These are phyloP conservation scores for Zingel zingel DNA, from an alignment of 2,113 vertebrate species.

Conservation along the genomic window DNA sequence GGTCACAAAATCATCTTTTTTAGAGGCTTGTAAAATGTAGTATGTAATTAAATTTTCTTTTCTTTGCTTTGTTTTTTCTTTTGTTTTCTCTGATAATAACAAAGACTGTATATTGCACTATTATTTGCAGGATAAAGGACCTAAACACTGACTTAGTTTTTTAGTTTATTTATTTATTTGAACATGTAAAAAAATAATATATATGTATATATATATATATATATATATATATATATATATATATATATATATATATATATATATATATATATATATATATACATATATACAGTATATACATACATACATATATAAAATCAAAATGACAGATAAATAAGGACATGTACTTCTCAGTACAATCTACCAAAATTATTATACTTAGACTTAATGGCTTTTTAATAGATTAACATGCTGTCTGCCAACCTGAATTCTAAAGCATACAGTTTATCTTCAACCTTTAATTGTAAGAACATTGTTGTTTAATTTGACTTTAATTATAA, in stretches of 20 bases:
- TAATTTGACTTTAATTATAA: background rate
- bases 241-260: too few species aligned
- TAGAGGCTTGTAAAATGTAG: background rate
- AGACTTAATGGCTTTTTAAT: constrained; percentile 32
- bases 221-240: too few species aligned
- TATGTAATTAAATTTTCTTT: background rate
- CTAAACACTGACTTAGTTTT: background rate
- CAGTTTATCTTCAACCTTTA: background rate
- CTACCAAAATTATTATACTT: too few species aligned
- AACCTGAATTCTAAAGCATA: constrained; percentile 10
- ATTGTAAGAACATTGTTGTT: background rate
- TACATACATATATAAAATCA: too few species aligned
- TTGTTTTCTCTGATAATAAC: background rate
- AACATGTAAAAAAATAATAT: too few species aligned
- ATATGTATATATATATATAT: too few species aligned
- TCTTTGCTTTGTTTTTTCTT: background rate
- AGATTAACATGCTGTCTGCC: constrained; percentile 33
- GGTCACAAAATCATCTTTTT: background rate
- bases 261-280: too few species aligned
- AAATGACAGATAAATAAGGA: too few species aligned
- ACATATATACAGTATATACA: too few species aligned
- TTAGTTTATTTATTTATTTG: too few species aligned
- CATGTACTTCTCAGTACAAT: too few species aligned
- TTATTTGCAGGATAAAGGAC: constrained; percentile 28
- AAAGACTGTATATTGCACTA: background rate